A percentile compares a stretch with the other conserved stretches of the same genome.
Conservation (phyloP, 2,797 vertebrate species). For the Mycteria americana region DNA sequence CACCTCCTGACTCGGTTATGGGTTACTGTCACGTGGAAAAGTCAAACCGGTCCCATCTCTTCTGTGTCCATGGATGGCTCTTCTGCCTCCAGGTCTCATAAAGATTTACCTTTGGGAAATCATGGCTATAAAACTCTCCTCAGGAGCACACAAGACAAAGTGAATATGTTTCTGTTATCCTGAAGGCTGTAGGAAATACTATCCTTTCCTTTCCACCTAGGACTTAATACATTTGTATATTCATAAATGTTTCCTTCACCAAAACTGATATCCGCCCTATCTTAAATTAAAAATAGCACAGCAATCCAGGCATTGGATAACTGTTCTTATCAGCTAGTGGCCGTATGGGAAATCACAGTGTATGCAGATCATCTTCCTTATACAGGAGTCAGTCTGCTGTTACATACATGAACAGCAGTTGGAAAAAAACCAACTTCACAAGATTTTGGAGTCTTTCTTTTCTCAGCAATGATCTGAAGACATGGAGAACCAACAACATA, state of each 20-base stretch:
- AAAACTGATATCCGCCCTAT: not conserved
- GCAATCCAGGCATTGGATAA: not conserved
- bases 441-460: not conserved
- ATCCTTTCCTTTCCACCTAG: not conserved
- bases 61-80: not conserved
- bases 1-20: not conserved
- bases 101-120: not conserved
- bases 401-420: not conserved
- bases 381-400: not conserved
- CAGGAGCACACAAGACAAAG: not conserved
- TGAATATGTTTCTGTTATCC: not conserved
- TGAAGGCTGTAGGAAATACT: not conserved
- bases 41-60: not conserved
- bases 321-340: not conserved
- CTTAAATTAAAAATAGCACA: not conserved
- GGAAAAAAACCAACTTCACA: not conserved
- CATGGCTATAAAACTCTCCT: not conserved
- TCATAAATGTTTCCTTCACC: not conserved
- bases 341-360: not conserved
- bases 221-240: not conserved
- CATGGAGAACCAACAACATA: not conserved
- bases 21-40: not conserved
- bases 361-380: not conserved
- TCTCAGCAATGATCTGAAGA: not conserved
- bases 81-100: not conserved